Conservation (phyloP, 2,888 invertebrate species). For the Brachypterus glaber region DNA sequence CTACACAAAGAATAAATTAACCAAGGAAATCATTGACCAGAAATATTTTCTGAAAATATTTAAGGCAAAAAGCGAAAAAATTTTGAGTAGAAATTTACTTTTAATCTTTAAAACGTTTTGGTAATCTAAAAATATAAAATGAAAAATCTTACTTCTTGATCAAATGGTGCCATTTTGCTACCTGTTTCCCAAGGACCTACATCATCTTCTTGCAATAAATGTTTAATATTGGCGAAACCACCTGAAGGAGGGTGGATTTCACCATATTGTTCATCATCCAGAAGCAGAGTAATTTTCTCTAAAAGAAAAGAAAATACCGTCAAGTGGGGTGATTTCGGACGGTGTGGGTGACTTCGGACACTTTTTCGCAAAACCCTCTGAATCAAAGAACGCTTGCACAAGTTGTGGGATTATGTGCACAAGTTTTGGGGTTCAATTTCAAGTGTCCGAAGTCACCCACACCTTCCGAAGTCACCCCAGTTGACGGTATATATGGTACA, state of each 20-base stretch:
- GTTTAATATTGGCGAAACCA: slow-evolving; percentile 32
- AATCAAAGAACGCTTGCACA: slow-evolving; percentile 5
- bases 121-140: slow-evolving; percentile 1
- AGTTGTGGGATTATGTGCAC: slow-evolving; percentile 5
- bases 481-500: too few relatives aligned
- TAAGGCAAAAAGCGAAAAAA: slow-evolving; percentile 11
- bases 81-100: slow-evolving; percentile 7
- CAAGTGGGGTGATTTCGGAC: too few relatives aligned
- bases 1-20: too few relatives aligned
- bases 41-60: too few relatives aligned
- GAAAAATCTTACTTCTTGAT: slow-evolving; percentile 49
- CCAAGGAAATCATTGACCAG: too few relatives aligned
- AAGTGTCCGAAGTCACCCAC: too few relatives aligned
- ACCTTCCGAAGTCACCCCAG: too few relatives aligned
- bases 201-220: slow-evolving; percentile 31
- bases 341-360: too few relatives aligned
- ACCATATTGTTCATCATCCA: slow-evolving; percentile 46
- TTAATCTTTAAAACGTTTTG: slow-evolving; percentile 3
- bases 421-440: too few relatives aligned
- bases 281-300: slow-evolving; percentile 45
- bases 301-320: too few relatives aligned
- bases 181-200: slow-evolving; percentile 51
- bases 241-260: slow-evolving; percentile 33
- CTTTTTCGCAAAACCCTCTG: too few relatives aligned
- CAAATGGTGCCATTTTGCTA: slow-evolving; percentile 59